Evolutionary conservation across 2,888 invertebrate genomes (phyloP).

Genomic region (Synanthedon tipuliformis): DNA sequence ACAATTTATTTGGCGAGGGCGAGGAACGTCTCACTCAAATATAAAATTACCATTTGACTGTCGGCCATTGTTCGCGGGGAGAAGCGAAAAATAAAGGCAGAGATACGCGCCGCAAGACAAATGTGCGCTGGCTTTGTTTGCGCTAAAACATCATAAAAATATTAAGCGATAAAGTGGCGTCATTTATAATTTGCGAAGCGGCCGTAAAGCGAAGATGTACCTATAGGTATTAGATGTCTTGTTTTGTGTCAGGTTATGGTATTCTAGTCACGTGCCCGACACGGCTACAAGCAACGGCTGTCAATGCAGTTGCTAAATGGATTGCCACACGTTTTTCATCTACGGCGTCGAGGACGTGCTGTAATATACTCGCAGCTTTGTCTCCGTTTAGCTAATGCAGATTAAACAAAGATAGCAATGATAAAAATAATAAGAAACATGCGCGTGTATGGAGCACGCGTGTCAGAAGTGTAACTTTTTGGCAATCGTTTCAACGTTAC

Average conservation of each 20-base stretch:
- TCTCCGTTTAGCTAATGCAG: no score
- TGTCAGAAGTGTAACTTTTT: no score
- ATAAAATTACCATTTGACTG: constrained; percentile 53
- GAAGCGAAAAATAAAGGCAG: constrained; percentile 28
- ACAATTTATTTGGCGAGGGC: constrained; percentile 28
- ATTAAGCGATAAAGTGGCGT: constrained; percentile 43
- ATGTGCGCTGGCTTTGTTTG: constrained; percentile 49
- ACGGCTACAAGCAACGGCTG: background rate
- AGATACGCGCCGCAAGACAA: constrained; percentile 41
- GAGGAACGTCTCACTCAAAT: constrained; percentile 21
- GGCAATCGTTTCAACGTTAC: no score
- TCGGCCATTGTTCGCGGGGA: constrained; percentile 28
- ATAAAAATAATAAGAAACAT: no score
- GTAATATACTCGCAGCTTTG: no score
- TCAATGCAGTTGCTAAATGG: background rate
- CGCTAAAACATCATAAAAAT: constrained; percentile 49
- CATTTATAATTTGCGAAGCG: constrained; percentile 25
- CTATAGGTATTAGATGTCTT: background rate
- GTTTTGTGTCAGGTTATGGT: background rate
- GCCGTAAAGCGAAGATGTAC: background rate
- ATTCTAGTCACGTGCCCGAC: background rate
- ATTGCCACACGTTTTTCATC: background rate
- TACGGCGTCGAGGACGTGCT: background rate
- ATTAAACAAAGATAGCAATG: no score
- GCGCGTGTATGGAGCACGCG: no score